Base-by-base conservation (phyloP, 1,140 invertebrate species). In the Drosophila azteca region DNA sequence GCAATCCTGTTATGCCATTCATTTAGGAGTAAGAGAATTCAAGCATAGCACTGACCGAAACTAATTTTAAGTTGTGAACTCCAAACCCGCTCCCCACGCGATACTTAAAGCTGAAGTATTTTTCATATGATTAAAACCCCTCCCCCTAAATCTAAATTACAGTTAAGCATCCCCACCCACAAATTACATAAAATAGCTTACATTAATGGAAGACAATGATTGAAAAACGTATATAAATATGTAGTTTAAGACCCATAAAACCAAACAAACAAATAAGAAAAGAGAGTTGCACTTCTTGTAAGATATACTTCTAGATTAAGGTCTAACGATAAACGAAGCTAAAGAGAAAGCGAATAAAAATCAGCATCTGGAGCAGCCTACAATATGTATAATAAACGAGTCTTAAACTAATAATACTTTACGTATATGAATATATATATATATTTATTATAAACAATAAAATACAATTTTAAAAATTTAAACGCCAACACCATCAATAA, bases 401-500 rank as follows among this genome's bases (percentile, higher is more conserved):
- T 81, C 66, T 62, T 77, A 73, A 65, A 83, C 66, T 84, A 79
- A 82, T 74, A 78, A 44, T 72, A 73, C 45, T 75, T 66, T 60
- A 64, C 57, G 73, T 62, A 66, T 51, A 83, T 53, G 70, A 50
- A 75, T 39, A 52, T 17, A 57, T 55, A 76, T 79, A 83, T 84
- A 85, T 87, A 82, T 88, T 88, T 87, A 88, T 88, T 87, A 85
- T 72, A 88, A 66, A 85, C 77, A 77, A 85, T 76, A 85, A 84
- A 85, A 85, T 85, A 81, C 61, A 87, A 85, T 85, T 85, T 72
- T 79, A 85, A 81, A 81, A 81, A 87, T 87, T 87, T 67, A 81
- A 87, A 77, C 57, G 61, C 1, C 7, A 5, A 6, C 24, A 6
- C 24, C 4, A 4, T 26, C 24, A 26, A 0, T 5, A 26, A 26